Base-by-base conservation (phyloP, 1,140 invertebrate species). In the Sarcophaga bullata region DNA sequence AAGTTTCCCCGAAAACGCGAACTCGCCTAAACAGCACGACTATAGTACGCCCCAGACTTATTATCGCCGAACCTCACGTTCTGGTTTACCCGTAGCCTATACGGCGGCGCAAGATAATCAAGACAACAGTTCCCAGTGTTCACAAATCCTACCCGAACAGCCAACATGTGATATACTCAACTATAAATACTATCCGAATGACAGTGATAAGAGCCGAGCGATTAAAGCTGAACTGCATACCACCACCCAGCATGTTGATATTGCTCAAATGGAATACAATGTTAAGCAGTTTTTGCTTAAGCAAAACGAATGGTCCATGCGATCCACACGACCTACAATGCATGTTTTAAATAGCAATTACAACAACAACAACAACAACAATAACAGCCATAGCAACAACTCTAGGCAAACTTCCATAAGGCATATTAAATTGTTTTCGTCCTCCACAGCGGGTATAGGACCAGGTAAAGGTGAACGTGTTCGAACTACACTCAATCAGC, bases 241-340 rank as follows among this genome's bases (percentile, higher is more conserved):
- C 15, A 89, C 88, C 78, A 89, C 87, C 3, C 86, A 89, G 49
- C 85, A 85, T 19, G 87, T 91, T 80, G 92, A 93, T 86, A 90
- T 93, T 78, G 92, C 92, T 17, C 90, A 92, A 84, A 93, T 93
- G 92, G 92, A 93, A 84, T 93, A 93, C 86, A 93, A 93, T 87
- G 92, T 93, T 6, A 93, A 93, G 87, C 92, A 93, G 85, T 93
- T 93, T 84, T 85, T 93, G 84, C 86, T 93, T 80, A 93, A 92
- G 82, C 92, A 92, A 17, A 92, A 92, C 15, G 91, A 92, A 84
- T 93, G 92, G 92, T 91, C 90, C 15, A 92, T 91, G 84, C 85
- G 86, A 3, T 82, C 73, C 4, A 73, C 58, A 2, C 80, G 50
- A n/a, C 25, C 72, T 6, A 83, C n/a, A 6, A n/a, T 52, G 6